These are phyloP conservation scores for Perdita meconis DNA, from an alignment of 2,888 invertebrate genomes.

Conservation along the genomic window DNA sequence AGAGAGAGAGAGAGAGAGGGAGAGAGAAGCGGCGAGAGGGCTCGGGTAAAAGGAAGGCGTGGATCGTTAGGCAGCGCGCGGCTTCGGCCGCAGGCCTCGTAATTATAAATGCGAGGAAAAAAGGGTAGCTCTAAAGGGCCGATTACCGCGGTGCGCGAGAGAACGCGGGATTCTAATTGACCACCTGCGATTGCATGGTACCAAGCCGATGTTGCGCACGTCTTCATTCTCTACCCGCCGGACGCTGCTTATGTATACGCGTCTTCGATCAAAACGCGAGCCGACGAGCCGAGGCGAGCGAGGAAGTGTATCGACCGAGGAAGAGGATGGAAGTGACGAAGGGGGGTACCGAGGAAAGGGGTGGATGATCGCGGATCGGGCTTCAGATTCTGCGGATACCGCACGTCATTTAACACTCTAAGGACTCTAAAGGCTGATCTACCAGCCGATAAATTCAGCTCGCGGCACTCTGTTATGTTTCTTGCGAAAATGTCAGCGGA, in stretches of 20 bases:
- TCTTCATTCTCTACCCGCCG: constrained; percentile 59
- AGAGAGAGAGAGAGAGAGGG: not conserved
- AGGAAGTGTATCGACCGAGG: not conserved
- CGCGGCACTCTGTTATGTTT: constrained; percentile 41
- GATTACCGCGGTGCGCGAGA: constrained; percentile 65
- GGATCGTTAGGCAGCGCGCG: constrained; percentile 60
- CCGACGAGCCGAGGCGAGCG: not conserved
- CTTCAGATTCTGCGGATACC: constrained; percentile 62
- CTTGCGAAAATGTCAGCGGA: constrained; percentile 49
- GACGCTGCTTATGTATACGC: constrained; percentile 27
- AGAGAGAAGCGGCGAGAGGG: constrained; percentile 5
- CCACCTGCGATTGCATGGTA: constrained; percentile 69
- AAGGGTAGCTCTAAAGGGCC: constrained; percentile 67
- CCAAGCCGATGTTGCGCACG: constrained; percentile 59
- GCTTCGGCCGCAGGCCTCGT: constrained; percentile 60
- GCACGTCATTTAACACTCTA: constrained; percentile 66
- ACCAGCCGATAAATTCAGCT: constrained; percentile 49
- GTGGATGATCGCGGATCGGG: constrained; percentile 39
- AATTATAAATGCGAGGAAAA: constrained; percentile 70
- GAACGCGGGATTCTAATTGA: constrained; percentile 71
- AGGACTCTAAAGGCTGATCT: constrained; percentile 58
- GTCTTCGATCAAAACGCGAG: constrained; percentile 53
- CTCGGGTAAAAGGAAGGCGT: constrained; percentile 64
- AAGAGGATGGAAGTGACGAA: not conserved
- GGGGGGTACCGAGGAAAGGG: constrained; percentile 24